Percentiles rank a stretch among this genome's conserved stretches.
Conservation (phyloP, 1,140 invertebrate genomes). For the Holotrichia oblita region DNA sequence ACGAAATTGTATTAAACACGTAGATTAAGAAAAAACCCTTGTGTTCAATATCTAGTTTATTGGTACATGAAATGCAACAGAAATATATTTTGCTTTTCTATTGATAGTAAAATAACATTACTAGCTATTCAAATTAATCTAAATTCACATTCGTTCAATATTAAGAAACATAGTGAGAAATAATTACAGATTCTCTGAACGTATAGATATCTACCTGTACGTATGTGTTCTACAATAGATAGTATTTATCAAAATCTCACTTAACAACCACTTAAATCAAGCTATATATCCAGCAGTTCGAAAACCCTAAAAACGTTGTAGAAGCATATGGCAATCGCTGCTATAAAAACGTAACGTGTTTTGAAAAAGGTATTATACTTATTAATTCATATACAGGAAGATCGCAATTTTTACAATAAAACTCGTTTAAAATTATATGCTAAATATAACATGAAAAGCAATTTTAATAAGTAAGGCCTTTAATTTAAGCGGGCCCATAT, state of each 20-base stretch:
- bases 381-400: conserved; percentile 6
- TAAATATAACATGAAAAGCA: background rate
- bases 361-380: background rate
- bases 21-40: too few relatives aligned
- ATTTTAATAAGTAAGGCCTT: background rate
- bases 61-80: too few relatives aligned
- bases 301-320: background rate
- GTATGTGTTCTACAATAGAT: background rate
- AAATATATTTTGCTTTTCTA: too few relatives aligned
- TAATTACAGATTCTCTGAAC: too few relatives aligned
- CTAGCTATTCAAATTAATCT: too few relatives aligned
- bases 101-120: too few relatives aligned
- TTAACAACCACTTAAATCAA: background rate
- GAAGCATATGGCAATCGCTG: background rate
- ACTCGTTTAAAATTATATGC: background rate
- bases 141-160: too few relatives aligned
- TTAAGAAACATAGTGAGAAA: too few relatives aligned
- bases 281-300: background rate
- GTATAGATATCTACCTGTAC: background rate
- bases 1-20: too few relatives aligned
- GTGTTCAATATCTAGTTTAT: too few relatives aligned
- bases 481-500: background rate
- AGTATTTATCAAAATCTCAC: background rate
- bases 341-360: background rate
- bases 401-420: background rate